phyloP scores from a whole-genome alignment of 2,797 vertebrate species.

The Pseudopleuronectes americanus region DNA sequence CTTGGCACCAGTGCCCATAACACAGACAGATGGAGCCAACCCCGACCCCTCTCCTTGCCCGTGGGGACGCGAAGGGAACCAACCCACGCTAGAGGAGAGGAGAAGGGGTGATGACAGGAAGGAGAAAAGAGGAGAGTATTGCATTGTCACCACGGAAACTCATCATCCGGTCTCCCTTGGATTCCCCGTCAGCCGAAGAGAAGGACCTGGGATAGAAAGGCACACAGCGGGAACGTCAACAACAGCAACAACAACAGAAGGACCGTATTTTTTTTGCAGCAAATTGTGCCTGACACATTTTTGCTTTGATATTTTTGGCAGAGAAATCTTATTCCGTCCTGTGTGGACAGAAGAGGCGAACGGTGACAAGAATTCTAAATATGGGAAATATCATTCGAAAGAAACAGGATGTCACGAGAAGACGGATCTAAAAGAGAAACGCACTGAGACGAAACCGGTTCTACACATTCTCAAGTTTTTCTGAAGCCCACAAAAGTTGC shows the following conservation, averaged over 20 bases:
- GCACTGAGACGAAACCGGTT: constrained; percentile 4
- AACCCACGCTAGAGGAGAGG: constrained; percentile 64
- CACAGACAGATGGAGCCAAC: constrained; percentile 81
- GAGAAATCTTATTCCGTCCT: background rate
- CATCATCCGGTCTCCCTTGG: constrained; percentile 50
- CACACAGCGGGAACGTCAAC: constrained; percentile 45
- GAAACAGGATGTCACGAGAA: constrained; percentile 26
- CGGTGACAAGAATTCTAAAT: constrained; percentile 28
- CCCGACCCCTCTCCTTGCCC: constrained; percentile 78
- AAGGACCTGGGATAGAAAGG: constrained; percentile 34
- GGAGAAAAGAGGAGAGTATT: constrained; percentile 47
- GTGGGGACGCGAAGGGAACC: constrained; percentile 68
- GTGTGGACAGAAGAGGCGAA: constrained; percentile 20
- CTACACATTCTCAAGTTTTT: background rate
- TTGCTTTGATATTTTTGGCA: constrained; percentile 44
- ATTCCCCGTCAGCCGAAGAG: constrained; percentile 52
- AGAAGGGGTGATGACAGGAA: constrained; percentile 44
- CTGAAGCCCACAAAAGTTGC: constrained; percentile 35
- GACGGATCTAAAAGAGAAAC: background rate
- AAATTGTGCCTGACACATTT: constrained; percentile 41
- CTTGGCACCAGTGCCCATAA: constrained; percentile 78
- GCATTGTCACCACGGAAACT: constrained; percentile 70
- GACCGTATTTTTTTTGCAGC: constrained; percentile 21
- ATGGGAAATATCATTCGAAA: constrained; percentile 29
- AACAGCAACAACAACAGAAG: constrained; percentile 35